Base-by-base conservation (phyloP, 2,113 vertebrate genomes). In the Tupaia tana region DNA sequence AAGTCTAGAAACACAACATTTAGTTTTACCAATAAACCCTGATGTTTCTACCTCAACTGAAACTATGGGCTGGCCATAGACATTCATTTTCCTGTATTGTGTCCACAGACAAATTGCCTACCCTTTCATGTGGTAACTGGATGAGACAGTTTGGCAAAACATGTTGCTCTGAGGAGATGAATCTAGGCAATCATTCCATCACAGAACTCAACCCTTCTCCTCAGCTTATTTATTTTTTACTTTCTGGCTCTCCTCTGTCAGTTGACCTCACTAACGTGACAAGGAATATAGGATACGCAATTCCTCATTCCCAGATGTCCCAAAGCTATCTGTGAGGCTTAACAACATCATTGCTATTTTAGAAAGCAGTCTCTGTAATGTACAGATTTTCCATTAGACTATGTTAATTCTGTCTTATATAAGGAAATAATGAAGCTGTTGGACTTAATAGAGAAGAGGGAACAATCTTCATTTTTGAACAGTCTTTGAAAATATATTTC, bases 261-360 rank as follows among this genome's bases (percentile, higher is more conserved):
- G 84, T 74, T 74, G 9, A 24, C 31, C 67, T 96, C 82, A n/a
- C 56, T 74, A 85, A 27, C 7, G 82, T 13, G 77, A 86, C 86
- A 97, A 90, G 75, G 52, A 88, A 63, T 64, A 89, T 56, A 58
- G 86, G 63, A 59, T 86, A 74, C 18, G 92, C 85, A 94, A 7
- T 86, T 89, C 67, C 85, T 86, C 78, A 64, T 91, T 74, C 29
- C 80, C 83, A 93, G 82, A 87, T 97, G 86, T 94, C 31, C 54
- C 15, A 43, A 31, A 34, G 71, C 89, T 73, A 52, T 54, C 34
- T 64, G 52, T 27, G 91, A 80, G 90, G 34, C 20, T 84, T 56
- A 59, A 59, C 4, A 34, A 66, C 77, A 61, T 29, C 79, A 14
- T 59, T 43, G 19, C 67, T 52, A 8, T 82, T 58, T 78, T 84